Conservation (phyloP, 2,888 invertebrate species). For the Conchocele bisecta region DNA sequence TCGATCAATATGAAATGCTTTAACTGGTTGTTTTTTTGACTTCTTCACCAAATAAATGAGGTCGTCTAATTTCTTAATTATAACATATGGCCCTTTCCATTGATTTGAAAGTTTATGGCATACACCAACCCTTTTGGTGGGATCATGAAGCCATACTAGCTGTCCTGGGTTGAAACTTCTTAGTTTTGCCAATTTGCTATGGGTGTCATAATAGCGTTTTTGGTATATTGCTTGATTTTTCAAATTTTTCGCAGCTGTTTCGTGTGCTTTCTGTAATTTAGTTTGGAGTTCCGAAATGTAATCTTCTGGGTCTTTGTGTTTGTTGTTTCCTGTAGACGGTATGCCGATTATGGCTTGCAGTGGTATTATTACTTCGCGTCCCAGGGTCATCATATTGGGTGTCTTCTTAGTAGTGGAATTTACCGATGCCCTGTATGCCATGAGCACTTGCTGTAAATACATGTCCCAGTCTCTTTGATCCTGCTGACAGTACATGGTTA, state of each 20-base stretch:
- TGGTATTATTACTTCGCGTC: slow-evolving; percentile 48
- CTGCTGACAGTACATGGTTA: slow-evolving; percentile 16
- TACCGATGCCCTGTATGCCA: slow-evolving; percentile 36
- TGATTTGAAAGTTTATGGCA: neutral
- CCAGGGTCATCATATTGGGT: slow-evolving; percentile 49
- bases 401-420: slow-evolving; percentile 52
- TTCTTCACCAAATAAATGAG: no score
- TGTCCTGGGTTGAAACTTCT: neutral
- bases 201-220: neutral
- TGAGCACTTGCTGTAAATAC: slow-evolving; percentile 13
- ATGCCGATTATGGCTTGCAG: slow-evolving; percentile 22
- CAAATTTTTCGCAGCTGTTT: neutral
- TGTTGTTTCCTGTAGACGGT: neutral
- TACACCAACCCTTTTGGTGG: neutral
- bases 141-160: neutral
- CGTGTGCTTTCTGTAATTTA: neutral
- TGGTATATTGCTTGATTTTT: neutral
- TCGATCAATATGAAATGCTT: no score
- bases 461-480: slow-evolving; percentile 1
- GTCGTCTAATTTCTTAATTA: neutral
- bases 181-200: neutral
- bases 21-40: no score
- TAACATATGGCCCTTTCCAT: slow-evolving; percentile 11
- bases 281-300: neutral
- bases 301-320: neutral